These are phyloP conservation scores for Pristionchus japonicus DNA, from an alignment of 2,888 invertebrate species.

Conservation along the genomic window DNA sequence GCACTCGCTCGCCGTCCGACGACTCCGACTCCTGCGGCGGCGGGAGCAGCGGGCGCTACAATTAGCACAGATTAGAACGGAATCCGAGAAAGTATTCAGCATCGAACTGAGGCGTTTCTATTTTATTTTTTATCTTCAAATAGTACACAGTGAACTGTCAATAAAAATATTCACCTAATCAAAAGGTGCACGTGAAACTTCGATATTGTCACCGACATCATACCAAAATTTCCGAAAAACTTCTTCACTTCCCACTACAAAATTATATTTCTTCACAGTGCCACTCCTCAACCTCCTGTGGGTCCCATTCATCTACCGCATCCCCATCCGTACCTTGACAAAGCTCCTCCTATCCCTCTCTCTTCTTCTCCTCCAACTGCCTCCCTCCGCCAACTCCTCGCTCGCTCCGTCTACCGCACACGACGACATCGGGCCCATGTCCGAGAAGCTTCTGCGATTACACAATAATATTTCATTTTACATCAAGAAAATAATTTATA, in stretches of 20 bases:
- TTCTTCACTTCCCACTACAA: not conserved
- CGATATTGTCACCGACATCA: too few species aligned
- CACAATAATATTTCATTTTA: not conserved
- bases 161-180: not conserved
- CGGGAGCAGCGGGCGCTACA: not conserved
- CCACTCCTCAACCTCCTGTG: not conserved
- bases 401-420: slow-evolving; percentile 3
- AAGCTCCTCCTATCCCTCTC: not conserved
- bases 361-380: slow-evolving; percentile 23
- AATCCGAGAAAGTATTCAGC: not conserved
- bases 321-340: not conserved
- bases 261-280: not conserved
- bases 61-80: not conserved
- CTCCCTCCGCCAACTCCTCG: slow-evolving; percentile 19
- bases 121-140: not conserved
- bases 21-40: not conserved
- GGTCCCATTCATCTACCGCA: not conserved
- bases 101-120: not conserved
- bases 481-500: too few species aligned
- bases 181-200: not conserved
- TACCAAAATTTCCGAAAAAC: too few species aligned
- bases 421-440: slow-evolving; percentile 31
- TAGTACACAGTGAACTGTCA: not conserved
- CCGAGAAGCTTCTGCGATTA: not conserved
- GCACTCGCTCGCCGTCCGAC: slow-evolving; percentile 16